phyloP scores from a whole-genome alignment of 2,888 invertebrate genomes.

The Drosophila merina region DNA sequence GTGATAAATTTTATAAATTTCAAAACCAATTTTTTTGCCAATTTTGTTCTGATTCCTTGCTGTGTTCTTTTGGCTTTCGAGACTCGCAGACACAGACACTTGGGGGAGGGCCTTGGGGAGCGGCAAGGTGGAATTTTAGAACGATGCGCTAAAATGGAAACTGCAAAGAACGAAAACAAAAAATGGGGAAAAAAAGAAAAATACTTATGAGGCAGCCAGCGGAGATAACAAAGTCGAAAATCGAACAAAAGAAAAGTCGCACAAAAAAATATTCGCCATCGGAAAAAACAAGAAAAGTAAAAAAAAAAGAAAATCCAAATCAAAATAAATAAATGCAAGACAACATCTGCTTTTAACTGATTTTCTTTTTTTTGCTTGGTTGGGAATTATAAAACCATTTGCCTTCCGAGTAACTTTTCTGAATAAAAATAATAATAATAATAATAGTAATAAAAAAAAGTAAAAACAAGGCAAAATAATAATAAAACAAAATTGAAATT shows the following conservation, averaged over 20 bases:
- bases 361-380: conserved; percentile 12
- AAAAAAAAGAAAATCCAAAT: conserved; percentile 32
- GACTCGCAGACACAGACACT: conserved; percentile 26
- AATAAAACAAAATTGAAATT: conserved; percentile 81
- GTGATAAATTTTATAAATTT: too few species aligned
- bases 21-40: background rate
- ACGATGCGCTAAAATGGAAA: conserved; percentile 60
- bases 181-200: conserved; percentile 14
- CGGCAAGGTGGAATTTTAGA: conserved; percentile 42
- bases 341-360: conserved; percentile 70
- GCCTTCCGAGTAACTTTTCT: conserved; percentile 44
- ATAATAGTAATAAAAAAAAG: conserved; percentile 55
- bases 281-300: background rate
- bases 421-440: conserved; percentile 64
- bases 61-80: conserved; percentile 35
- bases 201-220: conserved; percentile 57
- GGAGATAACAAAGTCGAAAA: conserved; percentile 52
- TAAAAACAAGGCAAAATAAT: conserved; percentile 58
- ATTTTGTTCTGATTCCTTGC: background rate
- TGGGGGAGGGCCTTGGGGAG: conserved; percentile 14
- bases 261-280: conserved; percentile 38
- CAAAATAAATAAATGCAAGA: conserved; percentile 70
- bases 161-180: conserved; percentile 58
- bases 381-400: conserved; percentile 66
- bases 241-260: conserved; percentile 41